Conservation (phyloP, 2,797 vertebrate genomes). For the Labeo calbasu region DNA sequence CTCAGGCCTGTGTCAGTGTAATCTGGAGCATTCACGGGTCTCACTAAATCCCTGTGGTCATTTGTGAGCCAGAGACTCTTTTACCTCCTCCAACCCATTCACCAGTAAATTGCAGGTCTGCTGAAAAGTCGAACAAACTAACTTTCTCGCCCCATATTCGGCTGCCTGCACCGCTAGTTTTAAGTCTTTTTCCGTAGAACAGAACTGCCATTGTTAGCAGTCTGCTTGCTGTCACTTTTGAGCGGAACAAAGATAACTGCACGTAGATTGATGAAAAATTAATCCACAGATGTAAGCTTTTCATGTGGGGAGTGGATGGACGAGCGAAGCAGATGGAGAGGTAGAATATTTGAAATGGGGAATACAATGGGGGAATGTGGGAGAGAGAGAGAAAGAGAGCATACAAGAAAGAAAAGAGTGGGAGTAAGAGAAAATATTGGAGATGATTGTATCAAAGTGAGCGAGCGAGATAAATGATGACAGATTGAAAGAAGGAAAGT, state of each 20-base stretch:
- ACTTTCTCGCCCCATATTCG: conserved; percentile 49
- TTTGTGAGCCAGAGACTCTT: conserved; percentile 72
- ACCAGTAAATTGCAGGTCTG: conserved; percentile 75
- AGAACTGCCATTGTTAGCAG: conserved; percentile 80
- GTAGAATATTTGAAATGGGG: conserved; percentile 48
- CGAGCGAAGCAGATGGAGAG: conserved; percentile 55
- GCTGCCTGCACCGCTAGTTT: conserved; percentile 46
- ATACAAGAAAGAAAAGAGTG: conserved; percentile 50
- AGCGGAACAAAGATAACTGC: conserved; percentile 81
- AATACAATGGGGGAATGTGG: conserved; percentile 44
- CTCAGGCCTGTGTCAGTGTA: conserved; percentile 63
- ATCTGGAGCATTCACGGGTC: conserved; percentile 66
- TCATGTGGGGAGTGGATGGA: conserved; percentile 59
- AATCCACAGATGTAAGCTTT: conserved; percentile 77
- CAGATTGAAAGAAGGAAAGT: conserved; percentile 42
- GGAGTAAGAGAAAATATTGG: conserved; percentile 48
- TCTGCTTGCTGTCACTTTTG: conserved; percentile 78
- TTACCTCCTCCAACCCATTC: conserved; percentile 73
- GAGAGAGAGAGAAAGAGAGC: conserved; percentile 33
- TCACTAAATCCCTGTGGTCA: conserved; percentile 74
- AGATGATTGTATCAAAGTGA: conserved; percentile 45
- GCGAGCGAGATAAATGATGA: conserved; percentile 36
- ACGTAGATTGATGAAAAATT: conserved; percentile 82
- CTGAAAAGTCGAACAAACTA: conserved; percentile 61
- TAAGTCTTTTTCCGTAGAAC: conserved; percentile 56